phyloP scores from a whole-genome alignment of 2,113 vertebrate genomes.

The Elephas maximus region DNA sequence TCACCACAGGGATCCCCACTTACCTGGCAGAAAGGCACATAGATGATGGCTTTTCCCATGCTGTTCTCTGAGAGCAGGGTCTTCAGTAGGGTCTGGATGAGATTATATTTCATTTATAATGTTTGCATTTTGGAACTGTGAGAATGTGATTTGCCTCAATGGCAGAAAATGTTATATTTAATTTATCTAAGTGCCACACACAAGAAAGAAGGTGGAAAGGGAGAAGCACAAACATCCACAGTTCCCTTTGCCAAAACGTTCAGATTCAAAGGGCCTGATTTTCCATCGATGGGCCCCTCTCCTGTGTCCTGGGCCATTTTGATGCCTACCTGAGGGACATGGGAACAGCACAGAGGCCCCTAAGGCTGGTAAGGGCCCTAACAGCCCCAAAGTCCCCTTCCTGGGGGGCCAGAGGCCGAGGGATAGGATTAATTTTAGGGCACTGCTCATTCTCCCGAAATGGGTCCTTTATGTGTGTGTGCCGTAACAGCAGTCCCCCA shows the following conservation, averaged over 20 bases:
- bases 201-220: constrained; percentile 41
- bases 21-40: background rate
- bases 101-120: constrained; percentile 86
- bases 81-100: constrained; percentile 61
- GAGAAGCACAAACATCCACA: constrained; percentile 48
- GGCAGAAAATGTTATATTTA: constrained; percentile 82
- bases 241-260: background rate
- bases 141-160: constrained; percentile 80
- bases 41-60: background rate
- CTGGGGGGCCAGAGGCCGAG: background rate
- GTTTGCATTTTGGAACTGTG: constrained; percentile 76
- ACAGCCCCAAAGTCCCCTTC: background rate
- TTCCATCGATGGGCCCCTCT: background rate
- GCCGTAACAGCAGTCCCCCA: background rate
- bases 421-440: background rate
- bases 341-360: background rate
- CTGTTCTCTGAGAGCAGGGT: constrained; percentile 34
- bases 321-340: background rate
- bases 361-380: background rate
- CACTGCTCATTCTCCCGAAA: background rate
- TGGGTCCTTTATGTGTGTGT: background rate
- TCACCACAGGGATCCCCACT: background rate
- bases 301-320: background rate
- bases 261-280: background rate
- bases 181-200: constrained; percentile 69